These are phyloP conservation scores for Galbula dea DNA, from an alignment of 2,113 vertebrate species.

Conservation along the genomic window DNA sequence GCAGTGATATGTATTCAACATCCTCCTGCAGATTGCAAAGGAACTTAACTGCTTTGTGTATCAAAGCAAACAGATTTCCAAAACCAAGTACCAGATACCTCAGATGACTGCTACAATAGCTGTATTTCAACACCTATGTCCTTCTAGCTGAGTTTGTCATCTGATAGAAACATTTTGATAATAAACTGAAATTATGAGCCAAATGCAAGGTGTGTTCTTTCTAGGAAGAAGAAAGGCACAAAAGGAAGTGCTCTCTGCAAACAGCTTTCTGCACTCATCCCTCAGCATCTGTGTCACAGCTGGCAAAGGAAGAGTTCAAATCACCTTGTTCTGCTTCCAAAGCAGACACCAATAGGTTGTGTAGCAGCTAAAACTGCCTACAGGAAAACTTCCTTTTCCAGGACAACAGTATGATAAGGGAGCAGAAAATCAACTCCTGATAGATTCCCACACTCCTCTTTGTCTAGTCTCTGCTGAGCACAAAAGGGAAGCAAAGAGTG, in stretches of 20 bases:
- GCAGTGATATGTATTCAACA: conserved; percentile 20
- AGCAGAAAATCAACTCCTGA: too few relatives aligned
- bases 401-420: too few relatives aligned
- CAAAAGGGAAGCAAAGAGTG: too few relatives aligned
- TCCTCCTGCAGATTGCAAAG: conserved; percentile 23
- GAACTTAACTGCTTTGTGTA: conserved; percentile 48
- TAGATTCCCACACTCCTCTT: too few relatives aligned
- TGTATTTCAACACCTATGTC: conserved; percentile 40
- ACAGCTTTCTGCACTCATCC: too few relatives aligned
- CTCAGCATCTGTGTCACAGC: background rate
- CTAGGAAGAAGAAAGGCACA: background rate
- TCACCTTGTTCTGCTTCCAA: background rate
- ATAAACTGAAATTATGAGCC: conserved; percentile 69
- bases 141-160: conserved; percentile 57
- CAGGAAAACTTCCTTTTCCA: background rate
- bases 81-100: conserved; percentile 36
- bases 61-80: conserved; percentile 48
- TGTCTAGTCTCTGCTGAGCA: too few relatives aligned
- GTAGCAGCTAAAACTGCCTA: background rate
- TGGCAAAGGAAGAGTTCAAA: background rate
- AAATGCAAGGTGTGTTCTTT: background rate
- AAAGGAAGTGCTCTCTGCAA: background rate
- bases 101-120: conserved; percentile 28
- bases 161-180: conserved; percentile 72
- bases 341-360: background rate